phyloP scores from a whole-genome alignment of 2,113 vertebrate genomes.

The Thalassoma bifasciatum region DNA sequence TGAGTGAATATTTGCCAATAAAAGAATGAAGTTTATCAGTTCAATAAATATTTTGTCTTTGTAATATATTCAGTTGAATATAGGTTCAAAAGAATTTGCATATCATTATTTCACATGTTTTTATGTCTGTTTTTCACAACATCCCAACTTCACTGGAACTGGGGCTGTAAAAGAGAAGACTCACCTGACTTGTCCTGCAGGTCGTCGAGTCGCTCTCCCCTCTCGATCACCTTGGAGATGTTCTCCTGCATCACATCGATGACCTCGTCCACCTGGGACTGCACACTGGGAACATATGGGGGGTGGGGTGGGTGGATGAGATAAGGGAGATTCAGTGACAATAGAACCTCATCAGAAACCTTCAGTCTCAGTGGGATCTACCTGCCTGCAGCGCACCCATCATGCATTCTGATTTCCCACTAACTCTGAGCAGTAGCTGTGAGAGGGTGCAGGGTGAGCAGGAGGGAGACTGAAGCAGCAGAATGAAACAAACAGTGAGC shows the following conservation, averaged over 20 bases:
- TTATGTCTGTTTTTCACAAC: too few species aligned
- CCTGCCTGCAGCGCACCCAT: conserved; percentile 14
- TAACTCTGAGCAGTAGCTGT: background rate
- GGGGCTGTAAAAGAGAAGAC: too few species aligned
- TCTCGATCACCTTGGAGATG: conserved; percentile 98
- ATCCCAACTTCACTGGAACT: too few species aligned
- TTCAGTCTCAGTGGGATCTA: background rate
- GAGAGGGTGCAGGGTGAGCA: background rate
- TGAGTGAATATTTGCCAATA: too few species aligned
- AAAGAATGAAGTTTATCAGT: too few species aligned
- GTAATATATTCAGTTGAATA: too few species aligned
- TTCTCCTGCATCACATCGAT: conserved; percentile 99
- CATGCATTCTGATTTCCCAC: background rate
- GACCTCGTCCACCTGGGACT: conserved; percentile 98
- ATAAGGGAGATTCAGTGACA: too few species aligned
- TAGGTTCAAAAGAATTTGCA: too few species aligned
- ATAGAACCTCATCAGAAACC: too few species aligned
- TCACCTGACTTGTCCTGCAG: conserved; percentile 98
- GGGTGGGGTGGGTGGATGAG: too few species aligned
- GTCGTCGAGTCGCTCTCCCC: conserved; percentile 96
- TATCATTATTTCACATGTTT: too few species aligned
- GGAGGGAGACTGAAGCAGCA: background rate
- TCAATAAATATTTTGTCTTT: too few species aligned
- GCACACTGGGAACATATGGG: conserved; percentile 88
- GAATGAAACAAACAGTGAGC: background rate